These are phyloP conservation scores for Chroicocephalus ridibundus DNA, from an alignment of 2,113 vertebrate genomes.

Conservation along the genomic window DNA sequence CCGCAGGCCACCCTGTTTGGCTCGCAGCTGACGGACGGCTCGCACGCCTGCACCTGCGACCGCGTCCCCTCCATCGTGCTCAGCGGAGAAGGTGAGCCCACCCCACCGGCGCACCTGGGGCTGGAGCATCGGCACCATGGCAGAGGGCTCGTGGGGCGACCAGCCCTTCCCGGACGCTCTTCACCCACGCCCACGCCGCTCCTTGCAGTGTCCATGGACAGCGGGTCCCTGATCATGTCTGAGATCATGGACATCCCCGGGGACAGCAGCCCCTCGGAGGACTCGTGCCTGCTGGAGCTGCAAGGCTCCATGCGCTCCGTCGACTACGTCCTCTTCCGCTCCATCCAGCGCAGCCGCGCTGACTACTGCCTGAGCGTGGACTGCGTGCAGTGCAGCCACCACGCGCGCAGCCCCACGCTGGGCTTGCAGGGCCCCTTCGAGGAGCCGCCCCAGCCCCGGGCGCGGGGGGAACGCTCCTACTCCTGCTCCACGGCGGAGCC, in stretches of 20 bases:
- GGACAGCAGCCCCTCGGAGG: slow-evolving; percentile 94
- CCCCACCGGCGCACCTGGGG: rapidly evolving
- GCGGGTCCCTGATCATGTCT: slow-evolving; percentile 90
- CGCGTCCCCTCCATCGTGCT: slow-evolving; percentile 87
- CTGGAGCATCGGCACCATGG: background rate
- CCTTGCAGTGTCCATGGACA: slow-evolving; percentile 88
- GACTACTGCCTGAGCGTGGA: slow-evolving; percentile 82
- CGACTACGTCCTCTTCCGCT: slow-evolving; percentile 84
- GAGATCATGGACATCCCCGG: slow-evolving; percentile 93
- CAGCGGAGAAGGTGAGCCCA: slow-evolving; percentile 80
- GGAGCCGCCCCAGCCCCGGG: slow-evolving; percentile 74
- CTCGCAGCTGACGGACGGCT: slow-evolving; percentile 81
- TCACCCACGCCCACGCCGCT: rapidly evolving
- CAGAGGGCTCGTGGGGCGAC: rapidly evolving
- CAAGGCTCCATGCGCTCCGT: slow-evolving; percentile 79
- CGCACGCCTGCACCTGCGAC: slow-evolving; percentile 77
- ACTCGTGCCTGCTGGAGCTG: slow-evolving; percentile 92
- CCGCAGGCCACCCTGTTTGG: slow-evolving; percentile 88
- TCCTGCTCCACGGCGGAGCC: slow-evolving; percentile 91
- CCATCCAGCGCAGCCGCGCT: slow-evolving; percentile 80
- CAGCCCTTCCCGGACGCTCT: background rate
- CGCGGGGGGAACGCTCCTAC: slow-evolving; percentile 86
- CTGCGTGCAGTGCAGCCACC: slow-evolving; percentile 71
- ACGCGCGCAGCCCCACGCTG: slow-evolving; percentile 67
- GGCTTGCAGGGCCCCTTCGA: slow-evolving; percentile 78